Evolutionary conservation across 2,888 invertebrate species (phyloP), one percentile per base, ranked within the genome.

Genomic region (Caenorhabditis parvicauda): DNA sequence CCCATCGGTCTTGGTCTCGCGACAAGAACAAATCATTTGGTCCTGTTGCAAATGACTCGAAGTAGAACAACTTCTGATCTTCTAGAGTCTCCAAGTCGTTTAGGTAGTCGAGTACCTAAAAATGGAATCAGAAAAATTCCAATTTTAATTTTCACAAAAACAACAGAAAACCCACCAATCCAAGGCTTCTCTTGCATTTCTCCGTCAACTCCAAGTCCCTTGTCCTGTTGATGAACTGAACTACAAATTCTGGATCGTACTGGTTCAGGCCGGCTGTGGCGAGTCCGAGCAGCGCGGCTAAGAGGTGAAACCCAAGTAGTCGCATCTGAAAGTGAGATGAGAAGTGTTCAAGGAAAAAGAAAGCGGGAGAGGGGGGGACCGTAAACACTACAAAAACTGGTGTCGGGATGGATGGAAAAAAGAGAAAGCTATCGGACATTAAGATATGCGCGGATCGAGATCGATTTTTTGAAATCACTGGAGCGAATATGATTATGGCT

Each of bases 1-100:
- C 72, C 79, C 79, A 79, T 57, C 79, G 66, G 47, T 79, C 79
- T 42, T 78, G 77, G 45, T 75, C 75, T 24, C 74, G 57, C 3
- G 66, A 65, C 2, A 69, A 55, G 58, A 71, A 73, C 22, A 67
- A 42, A 24, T 64, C 54, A n/a, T 67, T 64, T 19, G 67, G 70
- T 7, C 72, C 72, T 21, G 74, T 74, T 12, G 69, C 73, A 46
- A 70, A 79, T 2, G 79, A 72, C 55, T 78, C 67, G 27, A 62
- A 75, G 57, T 67, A 79, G 58, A 73, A 80, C 1, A 64, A 56
- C 21, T 79, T 67, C 46, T 79, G 77, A 12, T 66, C 75, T 17
- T 70, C 69, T 0, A 79, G 62, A 21, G 79, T 79, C 43, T 65
- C 66, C 24, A 68, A 55, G 49, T 75, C 75, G 38, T 66, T 71